Evolutionary conservation across 2,888 invertebrate species (phyloP).

Genomic region (Nephrocerus scutellatus): DNA sequence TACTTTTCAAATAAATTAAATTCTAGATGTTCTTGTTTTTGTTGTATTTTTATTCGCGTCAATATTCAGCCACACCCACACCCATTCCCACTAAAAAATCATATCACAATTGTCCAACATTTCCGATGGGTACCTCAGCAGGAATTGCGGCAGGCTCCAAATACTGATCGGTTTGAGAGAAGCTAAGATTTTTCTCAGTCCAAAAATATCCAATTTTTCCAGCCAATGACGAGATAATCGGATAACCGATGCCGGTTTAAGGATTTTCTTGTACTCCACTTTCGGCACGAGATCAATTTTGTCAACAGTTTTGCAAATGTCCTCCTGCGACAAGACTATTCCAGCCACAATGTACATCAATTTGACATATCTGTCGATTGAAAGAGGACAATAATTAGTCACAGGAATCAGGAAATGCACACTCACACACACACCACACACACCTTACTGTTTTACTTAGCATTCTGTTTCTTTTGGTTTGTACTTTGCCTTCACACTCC

Average conservation of each 20-base stretch:
- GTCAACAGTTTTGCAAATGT: conserved; percentile 42
- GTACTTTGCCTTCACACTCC: too few relatives aligned
- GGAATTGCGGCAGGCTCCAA: conserved; percentile 36
- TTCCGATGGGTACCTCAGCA: conserved; percentile 31
- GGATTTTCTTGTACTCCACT: conserved; percentile 26
- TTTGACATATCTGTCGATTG: conserved; percentile 42
- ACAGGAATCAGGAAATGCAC: not conserved
- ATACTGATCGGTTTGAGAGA: conserved; percentile 27
- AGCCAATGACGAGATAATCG: conserved; percentile 25
- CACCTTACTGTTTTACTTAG: too few relatives aligned
- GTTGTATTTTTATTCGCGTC: too few relatives aligned
- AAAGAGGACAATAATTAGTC: not conserved
- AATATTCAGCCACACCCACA: too few relatives aligned
- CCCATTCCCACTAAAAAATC: too few relatives aligned
- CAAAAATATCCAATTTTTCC: conserved; percentile 21
- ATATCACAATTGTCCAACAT: conserved; percentile 45
- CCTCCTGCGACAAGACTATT: conserved; percentile 40
- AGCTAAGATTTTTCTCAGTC: conserved; percentile 14
- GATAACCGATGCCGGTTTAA: conserved; percentile 15
- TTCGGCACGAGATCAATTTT: conserved; percentile 40
- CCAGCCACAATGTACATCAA: conserved; percentile 44
- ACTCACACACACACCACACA: too few relatives aligned
- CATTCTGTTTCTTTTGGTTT: too few relatives aligned
- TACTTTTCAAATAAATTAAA: too few relatives aligned
- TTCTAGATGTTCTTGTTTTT: too few relatives aligned